Conservation (phyloP, 2,797 vertebrate species). For the Chelon labrosus region DNA sequence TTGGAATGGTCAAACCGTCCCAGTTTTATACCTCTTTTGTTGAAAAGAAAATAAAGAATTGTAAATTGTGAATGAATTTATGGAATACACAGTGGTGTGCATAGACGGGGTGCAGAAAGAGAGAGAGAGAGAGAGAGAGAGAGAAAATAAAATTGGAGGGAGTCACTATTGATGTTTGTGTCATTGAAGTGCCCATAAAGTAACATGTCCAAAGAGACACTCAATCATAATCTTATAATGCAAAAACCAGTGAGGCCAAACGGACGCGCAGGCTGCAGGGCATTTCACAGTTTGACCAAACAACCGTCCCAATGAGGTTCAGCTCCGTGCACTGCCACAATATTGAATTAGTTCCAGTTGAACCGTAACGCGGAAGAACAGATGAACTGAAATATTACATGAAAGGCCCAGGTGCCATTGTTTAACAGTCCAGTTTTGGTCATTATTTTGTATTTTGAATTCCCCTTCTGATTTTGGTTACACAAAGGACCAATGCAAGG, state of each 20-base stretch:
- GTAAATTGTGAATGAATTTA: conserved; percentile 85
- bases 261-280: conserved; percentile 36
- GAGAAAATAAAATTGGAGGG: background rate
- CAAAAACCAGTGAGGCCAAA: conserved; percentile 51
- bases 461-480: background rate
- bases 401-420: background rate
- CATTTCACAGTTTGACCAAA: conserved; percentile 24
- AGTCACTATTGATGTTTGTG: conserved; percentile 6
- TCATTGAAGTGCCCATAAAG: conserved; percentile 32
- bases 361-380: conserved; percentile 8
- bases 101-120: conserved; percentile 46
- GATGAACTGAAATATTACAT: conserved; percentile 5
- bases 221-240: conserved; percentile 62
- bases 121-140: background rate
- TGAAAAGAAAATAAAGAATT: conserved; percentile 73
- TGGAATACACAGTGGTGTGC: conserved; percentile 76
- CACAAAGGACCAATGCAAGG: background rate
- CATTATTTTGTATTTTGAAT: background rate
- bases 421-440: background rate
- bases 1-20: conserved; percentile 65
- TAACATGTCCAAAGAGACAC: conserved; percentile 53
- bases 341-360: background rate
- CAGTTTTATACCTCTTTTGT: conserved; percentile 82
- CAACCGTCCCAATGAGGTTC: conserved; percentile 19
- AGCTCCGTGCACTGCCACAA: conserved; percentile 36